Conservation (phyloP, 2,888 invertebrate species). For the Caenorhabditis sp. region DNA sequence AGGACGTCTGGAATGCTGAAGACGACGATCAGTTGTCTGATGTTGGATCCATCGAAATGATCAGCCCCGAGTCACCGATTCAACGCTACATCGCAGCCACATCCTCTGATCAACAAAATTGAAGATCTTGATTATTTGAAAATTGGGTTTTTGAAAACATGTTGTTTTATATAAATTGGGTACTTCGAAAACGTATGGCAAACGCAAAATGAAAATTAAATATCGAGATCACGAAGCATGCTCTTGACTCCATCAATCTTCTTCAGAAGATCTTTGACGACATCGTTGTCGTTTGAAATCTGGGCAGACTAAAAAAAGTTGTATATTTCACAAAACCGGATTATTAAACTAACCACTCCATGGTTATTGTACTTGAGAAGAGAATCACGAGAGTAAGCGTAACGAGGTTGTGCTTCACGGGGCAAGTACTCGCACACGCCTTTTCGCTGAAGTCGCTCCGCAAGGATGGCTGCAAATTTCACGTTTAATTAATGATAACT, state of each 20-base stretch:
- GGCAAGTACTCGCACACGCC: constrained; percentile 57
- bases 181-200: background rate
- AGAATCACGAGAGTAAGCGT: constrained; percentile 42
- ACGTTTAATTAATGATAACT: too few species aligned
- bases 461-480: constrained; percentile 56
- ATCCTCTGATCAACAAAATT: constrained; percentile 13
- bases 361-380: constrained; percentile 32
- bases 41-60: constrained; percentile 27
- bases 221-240: constrained; percentile 44
- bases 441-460: constrained; percentile 51
- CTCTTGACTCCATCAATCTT: constrained; percentile 42
- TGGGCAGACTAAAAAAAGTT: constrained; percentile 25
- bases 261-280: constrained; percentile 40
- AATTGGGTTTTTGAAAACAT: constrained; percentile 1
- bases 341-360: constrained; percentile 8
- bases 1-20: constrained; percentile 60
- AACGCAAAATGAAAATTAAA: background rate
- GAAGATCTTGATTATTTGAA: background rate
- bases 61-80: constrained; percentile 23
- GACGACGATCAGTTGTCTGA: constrained; percentile 48
- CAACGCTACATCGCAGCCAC: background rate
- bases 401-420: constrained; percentile 10
- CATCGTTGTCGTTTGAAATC: constrained; percentile 44
- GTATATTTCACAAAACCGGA: background rate
- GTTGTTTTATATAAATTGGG: constrained; percentile 5